These are phyloP conservation scores for Stenoptilia bipunctidactyla DNA, from an alignment of 2,888 invertebrate species.

Conservation along the genomic window DNA sequence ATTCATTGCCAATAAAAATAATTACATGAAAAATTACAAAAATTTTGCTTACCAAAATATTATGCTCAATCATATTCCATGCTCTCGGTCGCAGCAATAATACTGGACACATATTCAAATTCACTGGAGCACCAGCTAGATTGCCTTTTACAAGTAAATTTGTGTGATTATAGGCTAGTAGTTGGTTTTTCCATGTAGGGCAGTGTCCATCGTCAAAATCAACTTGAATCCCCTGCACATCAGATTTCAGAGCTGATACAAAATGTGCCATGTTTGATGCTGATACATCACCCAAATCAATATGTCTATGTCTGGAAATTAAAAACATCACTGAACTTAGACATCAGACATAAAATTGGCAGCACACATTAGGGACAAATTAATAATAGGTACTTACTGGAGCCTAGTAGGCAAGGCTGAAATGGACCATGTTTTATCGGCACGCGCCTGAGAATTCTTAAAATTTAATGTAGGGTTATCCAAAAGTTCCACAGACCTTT, in stretches of 20 bases:
- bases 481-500: conserved; percentile 37
- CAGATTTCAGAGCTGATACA: conserved; percentile 59
- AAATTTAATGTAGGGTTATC: conserved; percentile 40
- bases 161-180: conserved; percentile 74
- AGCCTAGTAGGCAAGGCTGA: conserved; percentile 67
- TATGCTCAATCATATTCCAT: conserved; percentile 81
- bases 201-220: conserved; percentile 82
- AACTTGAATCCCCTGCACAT: conserved; percentile 74
- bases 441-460: conserved; percentile 41
- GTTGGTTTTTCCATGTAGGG: conserved; percentile 78
- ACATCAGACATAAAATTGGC: too few species aligned
- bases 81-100: conserved; percentile 78
- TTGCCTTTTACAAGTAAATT: conserved; percentile 64
- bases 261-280: conserved; percentile 73
- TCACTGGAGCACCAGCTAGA: conserved; percentile 57
- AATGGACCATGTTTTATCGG: conserved; percentile 69
- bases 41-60: conserved; percentile 56
- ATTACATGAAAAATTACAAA: conserved; percentile 1
- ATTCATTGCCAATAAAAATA: background rate
- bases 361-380: too few species aligned
- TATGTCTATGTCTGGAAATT: conserved; percentile 61
- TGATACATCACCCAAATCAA: conserved; percentile 77
- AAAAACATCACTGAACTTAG: background rate
- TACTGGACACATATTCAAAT: conserved; percentile 67
- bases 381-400: conserved; percentile 40